These are phyloP conservation scores for Spicauda simplicius DNA, from an alignment of 2,888 invertebrate species.

Conservation along the genomic window DNA sequence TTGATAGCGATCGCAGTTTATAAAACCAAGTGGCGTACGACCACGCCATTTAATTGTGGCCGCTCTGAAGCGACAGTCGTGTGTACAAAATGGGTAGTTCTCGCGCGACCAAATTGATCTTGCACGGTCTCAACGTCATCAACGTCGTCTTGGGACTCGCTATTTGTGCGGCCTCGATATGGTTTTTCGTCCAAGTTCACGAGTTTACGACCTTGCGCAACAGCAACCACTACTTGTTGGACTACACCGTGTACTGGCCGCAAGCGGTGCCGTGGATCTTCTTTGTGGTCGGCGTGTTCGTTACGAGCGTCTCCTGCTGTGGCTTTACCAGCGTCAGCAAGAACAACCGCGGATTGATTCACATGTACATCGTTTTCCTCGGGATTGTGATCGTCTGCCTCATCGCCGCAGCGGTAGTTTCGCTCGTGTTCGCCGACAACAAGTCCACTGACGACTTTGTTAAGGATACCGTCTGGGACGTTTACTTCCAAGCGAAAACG, in stretches of 20 bases:
- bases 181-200: constrained; percentile 70
- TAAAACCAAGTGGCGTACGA: constrained; percentile 48
- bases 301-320: constrained; percentile 62
- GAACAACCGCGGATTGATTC: constrained; percentile 58
- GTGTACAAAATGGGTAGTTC: constrained; percentile 49
- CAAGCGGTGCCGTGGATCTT: constrained; percentile 78
- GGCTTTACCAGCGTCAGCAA: constrained; percentile 67
- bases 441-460: constrained; percentile 67
- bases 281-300: constrained; percentile 62
- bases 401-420: constrained; percentile 57
- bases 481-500: constrained; percentile 63
- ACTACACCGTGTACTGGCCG: constrained; percentile 77
- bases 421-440: constrained; percentile 67
- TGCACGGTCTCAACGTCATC: constrained; percentile 62
- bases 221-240: constrained; percentile 70
- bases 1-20: constrained; percentile 47
- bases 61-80: constrained; percentile 43
- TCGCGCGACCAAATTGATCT: constrained; percentile 46
- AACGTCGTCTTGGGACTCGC: constrained; percentile 61
- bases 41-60: constrained; percentile 64
- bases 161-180: constrained; percentile 61
- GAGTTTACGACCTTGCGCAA: constrained; percentile 64
- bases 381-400: constrained; percentile 57
- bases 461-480: constrained; percentile 74
- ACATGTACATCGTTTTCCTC: constrained; percentile 58